Base-by-base conservation (phyloP, 2,797 vertebrate species). In the Artibeus jamaicensis region DNA sequence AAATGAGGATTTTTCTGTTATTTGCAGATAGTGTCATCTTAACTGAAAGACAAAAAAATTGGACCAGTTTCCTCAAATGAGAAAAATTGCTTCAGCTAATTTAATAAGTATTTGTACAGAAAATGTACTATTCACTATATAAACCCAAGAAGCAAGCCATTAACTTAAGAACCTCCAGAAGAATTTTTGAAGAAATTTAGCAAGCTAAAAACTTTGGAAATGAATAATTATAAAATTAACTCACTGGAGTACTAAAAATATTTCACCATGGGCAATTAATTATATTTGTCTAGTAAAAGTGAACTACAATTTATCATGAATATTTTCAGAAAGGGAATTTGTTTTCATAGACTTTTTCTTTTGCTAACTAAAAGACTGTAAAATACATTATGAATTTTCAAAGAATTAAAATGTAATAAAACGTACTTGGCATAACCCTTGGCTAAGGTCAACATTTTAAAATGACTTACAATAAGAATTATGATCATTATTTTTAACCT, bases 211-310 rank as follows among this genome's bases (percentile, higher is more conserved):
- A 77, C 83, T 91, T 53, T 85, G 68, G 95, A 97, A 88, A 93
- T 37, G 83, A 62, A 86, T 93, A 93, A 91, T 94, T 97, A 94
- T 86, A 62, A 95, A 95, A 74, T 82, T 89, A 93, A 86, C 82
- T 83, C 86, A 74, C 10, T 82, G 68, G 57, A 83, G 96, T 91
- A 82, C 68, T 91, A 95, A 97, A 97, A 97, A 95, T 91, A 92
- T 91, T 94, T 95, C 29, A 89, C 48, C 42, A 83, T 87, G 94
- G 81, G 59, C 34, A 96, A 91, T 88, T 92, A 90, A 78, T 91
- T 82, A 16, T 37, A 86, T 39, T 92, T 73, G 39, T 37, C 93
- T 55, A 86, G 55, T 93, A 86, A 59, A 95, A 55, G 70, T 87
- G 29, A 96, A 76, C 71, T 89, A 92, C 6, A 95, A n/a, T 78